phyloP scores from a whole-genome alignment of 2,888 invertebrate genomes.

The Zhuqinia jingwanae region DNA sequence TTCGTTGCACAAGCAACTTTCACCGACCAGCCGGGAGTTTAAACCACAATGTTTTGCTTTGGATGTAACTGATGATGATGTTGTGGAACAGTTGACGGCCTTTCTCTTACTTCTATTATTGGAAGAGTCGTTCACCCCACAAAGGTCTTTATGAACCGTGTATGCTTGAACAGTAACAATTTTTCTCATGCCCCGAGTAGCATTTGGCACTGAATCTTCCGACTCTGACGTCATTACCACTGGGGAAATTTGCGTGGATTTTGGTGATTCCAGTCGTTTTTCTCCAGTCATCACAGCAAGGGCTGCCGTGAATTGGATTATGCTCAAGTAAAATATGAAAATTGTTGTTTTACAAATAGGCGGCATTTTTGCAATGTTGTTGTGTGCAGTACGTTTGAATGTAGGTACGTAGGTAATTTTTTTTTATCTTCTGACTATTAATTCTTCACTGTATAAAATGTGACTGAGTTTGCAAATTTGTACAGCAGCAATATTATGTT shows the following conservation, averaged over 20 bases:
- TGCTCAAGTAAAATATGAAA: constrained; percentile 10
- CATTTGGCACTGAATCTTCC: neutral
- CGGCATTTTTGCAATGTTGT: neutral
- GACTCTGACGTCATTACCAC: no score
- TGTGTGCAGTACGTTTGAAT: neutral
- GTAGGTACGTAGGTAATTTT: no score
- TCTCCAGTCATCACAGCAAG: constrained; percentile 16
- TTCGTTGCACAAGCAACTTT: constrained; percentile 23
- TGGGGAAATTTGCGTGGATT: neutral
- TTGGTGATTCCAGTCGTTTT: neutral
- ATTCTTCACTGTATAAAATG: neutral
- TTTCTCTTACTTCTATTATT: neutral
- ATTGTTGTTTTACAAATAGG: neutral
- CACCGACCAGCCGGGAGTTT: constrained; percentile 24
- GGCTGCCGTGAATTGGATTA: neutral
- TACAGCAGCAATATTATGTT: no score
- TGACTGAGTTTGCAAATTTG: neutral
- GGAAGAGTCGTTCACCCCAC: constrained; percentile 37
- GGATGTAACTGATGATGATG: neutral
- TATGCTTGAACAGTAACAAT: neutral
- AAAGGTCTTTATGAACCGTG: constrained; percentile 4
- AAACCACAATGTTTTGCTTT: constrained; percentile 14
- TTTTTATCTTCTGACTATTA: neutral
- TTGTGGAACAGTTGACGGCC: constrained; percentile 41
- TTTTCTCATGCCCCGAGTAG: no score